Conservation (phyloP, 1,140 invertebrate genomes). For the Euura lappo region DNA sequence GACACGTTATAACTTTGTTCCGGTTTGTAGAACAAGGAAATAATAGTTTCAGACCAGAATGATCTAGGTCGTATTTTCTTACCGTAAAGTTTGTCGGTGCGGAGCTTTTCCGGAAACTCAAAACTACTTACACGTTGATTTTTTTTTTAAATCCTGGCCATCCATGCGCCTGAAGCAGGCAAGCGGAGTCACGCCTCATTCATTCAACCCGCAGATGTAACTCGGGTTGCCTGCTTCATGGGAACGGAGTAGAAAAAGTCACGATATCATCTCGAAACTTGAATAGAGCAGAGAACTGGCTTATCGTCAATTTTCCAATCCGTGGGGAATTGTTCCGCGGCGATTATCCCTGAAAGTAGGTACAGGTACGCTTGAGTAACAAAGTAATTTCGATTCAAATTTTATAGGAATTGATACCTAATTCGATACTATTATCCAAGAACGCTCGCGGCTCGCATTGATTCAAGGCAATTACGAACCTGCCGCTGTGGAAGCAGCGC, state of each 20-base stretch:
- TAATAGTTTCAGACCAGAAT: neutral
- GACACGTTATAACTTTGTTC: neutral
- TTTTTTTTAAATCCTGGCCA: no score
- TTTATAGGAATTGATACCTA: neutral
- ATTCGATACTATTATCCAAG: conserved; percentile 1
- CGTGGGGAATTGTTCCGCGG: neutral
- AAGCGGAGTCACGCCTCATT: no score
- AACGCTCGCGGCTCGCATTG: neutral
- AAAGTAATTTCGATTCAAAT: conserved; percentile 1
- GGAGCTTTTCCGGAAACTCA: no score
- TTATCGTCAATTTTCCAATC: neutral
- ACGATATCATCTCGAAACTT: no score
- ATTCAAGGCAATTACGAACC: conserved; percentile 1
- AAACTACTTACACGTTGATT: no score
- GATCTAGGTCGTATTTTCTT: no score
- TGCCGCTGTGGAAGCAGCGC: neutral
- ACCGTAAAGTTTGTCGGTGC: no score
- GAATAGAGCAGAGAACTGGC: no score
- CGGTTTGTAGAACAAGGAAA: neutral
- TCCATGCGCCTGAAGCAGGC: no score
- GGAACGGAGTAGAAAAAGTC: no score
- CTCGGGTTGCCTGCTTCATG: no score
- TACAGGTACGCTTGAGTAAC: neutral
- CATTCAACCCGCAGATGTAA: no score
- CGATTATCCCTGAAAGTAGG: neutral